Conservation (phyloP, 2,113 vertebrate genomes). For the Perca fluviatilis region DNA sequence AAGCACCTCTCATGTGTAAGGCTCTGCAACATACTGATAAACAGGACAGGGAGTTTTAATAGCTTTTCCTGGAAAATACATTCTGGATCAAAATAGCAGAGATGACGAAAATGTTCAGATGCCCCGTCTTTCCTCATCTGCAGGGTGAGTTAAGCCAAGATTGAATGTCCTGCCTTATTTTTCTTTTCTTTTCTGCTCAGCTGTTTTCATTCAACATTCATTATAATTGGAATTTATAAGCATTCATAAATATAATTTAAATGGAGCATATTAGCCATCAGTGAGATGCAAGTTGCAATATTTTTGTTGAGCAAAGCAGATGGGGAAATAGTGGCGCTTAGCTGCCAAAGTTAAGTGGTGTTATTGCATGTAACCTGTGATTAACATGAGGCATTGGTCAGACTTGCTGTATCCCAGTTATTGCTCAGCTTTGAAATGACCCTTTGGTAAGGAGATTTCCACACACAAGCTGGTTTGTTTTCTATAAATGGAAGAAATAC, state of each 20-base stretch:
- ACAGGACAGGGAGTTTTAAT: conserved; percentile 20
- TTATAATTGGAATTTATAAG: too few species aligned
- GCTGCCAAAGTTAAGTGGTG: not conserved
- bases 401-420: not conserved
- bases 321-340: not conserved
- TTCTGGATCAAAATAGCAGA: conserved; percentile 32
- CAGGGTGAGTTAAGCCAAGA: conserved; percentile 79
- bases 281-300: not conserved
- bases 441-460: not conserved
- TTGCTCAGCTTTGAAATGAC: not conserved
- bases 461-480: not conserved
- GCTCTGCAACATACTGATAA: conserved; percentile 30
- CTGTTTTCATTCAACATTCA: not conserved
- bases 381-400: not conserved
- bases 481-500: not conserved
- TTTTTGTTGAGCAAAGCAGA: not conserved
- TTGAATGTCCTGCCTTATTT: not conserved
- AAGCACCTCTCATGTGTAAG: conserved; percentile 27
- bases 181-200: not conserved
- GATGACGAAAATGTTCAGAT: conserved; percentile 83
- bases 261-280: not conserved
- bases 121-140: conserved; percentile 80
- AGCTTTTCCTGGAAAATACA: conserved; percentile 30
- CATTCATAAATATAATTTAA: not conserved
- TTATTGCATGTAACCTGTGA: not conserved